These are phyloP conservation scores for Saguinus midas DNA, from an alignment of 2,113 vertebrate genomes.

Conservation along the genomic window DNA sequence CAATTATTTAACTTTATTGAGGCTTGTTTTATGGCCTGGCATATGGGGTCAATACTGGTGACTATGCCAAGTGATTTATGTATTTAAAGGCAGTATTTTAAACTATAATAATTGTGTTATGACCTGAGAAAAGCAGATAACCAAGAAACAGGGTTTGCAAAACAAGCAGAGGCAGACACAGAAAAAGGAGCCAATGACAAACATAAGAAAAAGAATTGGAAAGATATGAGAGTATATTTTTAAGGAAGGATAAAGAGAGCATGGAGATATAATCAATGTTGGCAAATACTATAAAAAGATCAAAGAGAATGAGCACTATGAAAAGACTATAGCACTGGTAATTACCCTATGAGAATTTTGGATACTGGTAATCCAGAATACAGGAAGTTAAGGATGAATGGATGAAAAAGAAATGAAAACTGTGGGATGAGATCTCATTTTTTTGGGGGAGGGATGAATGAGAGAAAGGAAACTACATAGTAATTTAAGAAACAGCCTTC, in stretches of 20 bases:
- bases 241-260: neutral
- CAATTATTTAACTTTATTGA: too few species aligned
- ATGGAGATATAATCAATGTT: neutral
- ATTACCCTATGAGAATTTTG: neutral
- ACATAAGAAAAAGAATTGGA: neutral
- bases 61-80: neutral
- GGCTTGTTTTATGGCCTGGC: too few species aligned
- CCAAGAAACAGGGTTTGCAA: neutral
- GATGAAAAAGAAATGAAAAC: neutral
- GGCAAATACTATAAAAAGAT: neutral
- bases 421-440: neutral
- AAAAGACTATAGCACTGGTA: neutral
- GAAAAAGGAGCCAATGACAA: neutral
- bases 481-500: neutral
- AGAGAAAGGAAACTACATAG: neutral
- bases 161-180: neutral
- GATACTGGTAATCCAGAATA: neutral
- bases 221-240: neutral
- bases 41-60: neutral
- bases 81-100: neutral
- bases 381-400: neutral
- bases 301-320: neutral
- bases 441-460: neutral
- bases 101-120: neutral
- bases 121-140: neutral